These are phyloP conservation scores for Rosalia funebris DNA, from an alignment of 2,888 invertebrate species.

Conservation along the genomic window DNA sequence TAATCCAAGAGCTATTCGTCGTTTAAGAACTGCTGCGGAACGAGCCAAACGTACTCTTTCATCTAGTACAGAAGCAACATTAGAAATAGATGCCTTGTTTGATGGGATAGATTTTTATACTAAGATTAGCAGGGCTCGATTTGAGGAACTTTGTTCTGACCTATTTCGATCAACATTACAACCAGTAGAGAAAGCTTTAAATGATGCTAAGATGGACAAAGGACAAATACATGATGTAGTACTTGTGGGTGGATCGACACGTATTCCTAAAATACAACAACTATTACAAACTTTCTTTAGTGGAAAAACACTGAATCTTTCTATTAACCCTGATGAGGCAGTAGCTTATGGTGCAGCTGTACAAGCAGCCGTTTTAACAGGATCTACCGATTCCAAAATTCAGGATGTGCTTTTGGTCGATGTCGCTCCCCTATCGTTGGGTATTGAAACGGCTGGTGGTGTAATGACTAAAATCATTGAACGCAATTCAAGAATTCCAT, in stretches of 20 bases:
- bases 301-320: conserved; percentile 63
- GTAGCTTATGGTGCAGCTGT: conserved; percentile 62
- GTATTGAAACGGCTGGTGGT: conserved; percentile 84
- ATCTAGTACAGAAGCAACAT: conserved; percentile 78
- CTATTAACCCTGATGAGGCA: conserved; percentile 61
- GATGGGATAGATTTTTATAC: conserved; percentile 80
- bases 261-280: conserved; percentile 82
- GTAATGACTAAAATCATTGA: no score
- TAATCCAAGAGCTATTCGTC: conserved; percentile 71
- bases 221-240: conserved; percentile 85
- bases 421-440: conserved; percentile 75
- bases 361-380: conserved; percentile 59
- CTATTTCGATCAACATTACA: conserved; percentile 75
- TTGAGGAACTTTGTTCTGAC: conserved; percentile 79
- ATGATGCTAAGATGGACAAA: no score
- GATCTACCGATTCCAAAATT: conserved; percentile 73
- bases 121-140: conserved; percentile 76
- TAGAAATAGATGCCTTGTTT: conserved; percentile 80
- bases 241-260: conserved; percentile 82
- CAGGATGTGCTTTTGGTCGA: conserved; percentile 79
- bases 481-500: no score
- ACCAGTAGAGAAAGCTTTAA: conserved; percentile 78
- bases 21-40: conserved; percentile 80
- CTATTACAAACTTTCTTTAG: conserved; percentile 80
- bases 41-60: conserved; percentile 81